Percentiles rank a stretch among this genome's conserved stretches.
phyloP scores from a whole-genome alignment of 2,113 vertebrate species.

The Suricata suricatta region DNA sequence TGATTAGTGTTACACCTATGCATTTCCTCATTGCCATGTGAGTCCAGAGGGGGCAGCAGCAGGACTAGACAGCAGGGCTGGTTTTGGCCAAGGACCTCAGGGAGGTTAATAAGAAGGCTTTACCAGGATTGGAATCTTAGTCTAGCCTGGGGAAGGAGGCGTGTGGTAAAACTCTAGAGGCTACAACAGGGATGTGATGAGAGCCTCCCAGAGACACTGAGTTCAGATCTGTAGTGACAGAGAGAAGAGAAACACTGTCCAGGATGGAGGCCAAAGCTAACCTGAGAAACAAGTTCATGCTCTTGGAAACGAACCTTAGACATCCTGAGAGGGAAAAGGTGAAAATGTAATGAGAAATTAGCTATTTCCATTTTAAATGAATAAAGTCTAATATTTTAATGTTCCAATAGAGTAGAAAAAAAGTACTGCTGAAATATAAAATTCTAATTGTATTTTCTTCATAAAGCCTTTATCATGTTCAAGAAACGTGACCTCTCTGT shows the following conservation, averaged over 20 bases:
- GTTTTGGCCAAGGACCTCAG: neutral
- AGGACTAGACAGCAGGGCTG: neutral
- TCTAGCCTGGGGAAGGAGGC: neutral
- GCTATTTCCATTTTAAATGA: neutral
- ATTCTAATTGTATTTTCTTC: neutral
- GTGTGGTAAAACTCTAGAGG: neutral
- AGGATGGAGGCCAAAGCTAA: neutral
- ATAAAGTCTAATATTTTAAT: neutral
- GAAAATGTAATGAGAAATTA: neutral
- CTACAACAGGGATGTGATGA: neutral
- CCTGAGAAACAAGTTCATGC: neutral
- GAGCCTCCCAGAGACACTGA: neutral
- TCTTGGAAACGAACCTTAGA: neutral
- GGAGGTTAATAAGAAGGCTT: neutral
- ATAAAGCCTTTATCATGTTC: neutral
- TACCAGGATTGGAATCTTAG: neutral
- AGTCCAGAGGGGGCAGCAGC: neutral
- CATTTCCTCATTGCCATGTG: neutral
- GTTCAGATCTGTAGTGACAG: neutral
- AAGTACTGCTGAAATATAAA: neutral
- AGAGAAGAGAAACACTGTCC: neutral
- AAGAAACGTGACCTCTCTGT: neutral
- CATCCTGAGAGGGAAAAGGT: neutral
- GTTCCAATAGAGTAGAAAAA: neutral
- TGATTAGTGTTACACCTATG: neutral